These are phyloP conservation scores for Myotis planiceps DNA, from an alignment of 2,797 vertebrate genomes.

Conservation along the genomic window DNA sequence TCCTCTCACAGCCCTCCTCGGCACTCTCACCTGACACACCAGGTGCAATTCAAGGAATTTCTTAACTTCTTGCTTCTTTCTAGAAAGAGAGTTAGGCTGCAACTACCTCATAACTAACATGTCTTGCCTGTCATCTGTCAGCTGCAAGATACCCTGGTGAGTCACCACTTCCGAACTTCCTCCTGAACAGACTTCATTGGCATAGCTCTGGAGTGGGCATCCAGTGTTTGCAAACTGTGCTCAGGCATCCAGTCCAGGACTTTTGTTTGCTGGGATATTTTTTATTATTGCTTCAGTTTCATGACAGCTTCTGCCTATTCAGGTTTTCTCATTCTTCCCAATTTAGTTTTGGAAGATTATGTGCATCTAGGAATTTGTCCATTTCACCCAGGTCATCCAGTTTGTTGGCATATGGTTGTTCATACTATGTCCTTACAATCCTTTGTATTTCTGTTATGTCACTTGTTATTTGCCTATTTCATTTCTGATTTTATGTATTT, in stretches of 20 bases:
- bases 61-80: conserved; percentile 88
- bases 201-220: conserved; percentile 75
- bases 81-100: conserved; percentile 87
- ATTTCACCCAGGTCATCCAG: too few species aligned
- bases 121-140: conserved; percentile 81
- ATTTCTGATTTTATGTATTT: too few species aligned
- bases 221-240: conserved; percentile 80
- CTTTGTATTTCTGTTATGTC: too few species aligned
- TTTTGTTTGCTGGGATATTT: too few species aligned
- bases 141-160: conserved; percentile 83
- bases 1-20: conserved; percentile 88
- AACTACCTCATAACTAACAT: conserved; percentile 89
- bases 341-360: too few species aligned
- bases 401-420: too few species aligned
- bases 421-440: too few species aligned
- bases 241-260: conserved; percentile 10
- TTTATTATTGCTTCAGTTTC: conserved; percentile 77
- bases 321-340: conserved; percentile 35
- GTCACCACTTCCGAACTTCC: conserved; percentile 81
- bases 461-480: too few species aligned
- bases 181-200: conserved; percentile 75
- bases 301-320: conserved; percentile 89
- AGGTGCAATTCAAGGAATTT: conserved; percentile 88
- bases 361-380: too few species aligned
- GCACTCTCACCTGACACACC: conserved; percentile 86